Conservation (phyloP, 2,113 vertebrate genomes). For the Caretta caretta region DNA sequence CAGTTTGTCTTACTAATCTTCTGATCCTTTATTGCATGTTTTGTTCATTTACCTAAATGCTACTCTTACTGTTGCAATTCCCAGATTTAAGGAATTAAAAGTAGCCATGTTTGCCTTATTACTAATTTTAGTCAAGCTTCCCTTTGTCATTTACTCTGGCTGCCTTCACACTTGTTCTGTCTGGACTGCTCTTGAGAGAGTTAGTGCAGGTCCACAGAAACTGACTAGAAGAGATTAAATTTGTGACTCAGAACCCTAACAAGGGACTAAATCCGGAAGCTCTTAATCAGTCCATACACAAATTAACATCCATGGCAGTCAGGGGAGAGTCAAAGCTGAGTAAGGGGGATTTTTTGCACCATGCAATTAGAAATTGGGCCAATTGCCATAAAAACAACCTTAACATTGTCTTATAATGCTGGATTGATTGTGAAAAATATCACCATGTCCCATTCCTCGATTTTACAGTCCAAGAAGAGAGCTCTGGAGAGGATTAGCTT, state of each 20-base stretch:
- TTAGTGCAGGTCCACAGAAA: background rate
- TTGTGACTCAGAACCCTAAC: background rate
- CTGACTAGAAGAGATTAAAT: background rate
- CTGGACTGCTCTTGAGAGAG: fast-evolving
- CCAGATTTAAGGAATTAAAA: background rate
- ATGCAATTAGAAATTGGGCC: background rate
- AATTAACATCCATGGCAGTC: background rate
- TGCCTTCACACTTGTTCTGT: background rate
- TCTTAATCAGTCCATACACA: background rate
- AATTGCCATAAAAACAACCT: background rate
- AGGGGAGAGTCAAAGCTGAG: background rate
- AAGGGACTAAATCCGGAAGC: background rate
- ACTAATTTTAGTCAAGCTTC: background rate
- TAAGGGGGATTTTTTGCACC: background rate
- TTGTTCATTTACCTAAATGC: fast-evolving
- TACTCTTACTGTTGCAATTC: fast-evolving
- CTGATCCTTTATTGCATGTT: background rate
- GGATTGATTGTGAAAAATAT: fast-evolving
- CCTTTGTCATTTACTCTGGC: background rate
- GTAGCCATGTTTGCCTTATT: background rate
- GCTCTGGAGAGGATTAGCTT: background rate
- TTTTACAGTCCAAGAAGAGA: background rate
- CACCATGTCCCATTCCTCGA: background rate
- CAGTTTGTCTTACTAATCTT: background rate
- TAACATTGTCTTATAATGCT: background rate